Evolutionary conservation across 1,140 invertebrate species (phyloP), one percentile per base, ranked within the genome.

Genomic region (Cyclina sinensis): DNA sequence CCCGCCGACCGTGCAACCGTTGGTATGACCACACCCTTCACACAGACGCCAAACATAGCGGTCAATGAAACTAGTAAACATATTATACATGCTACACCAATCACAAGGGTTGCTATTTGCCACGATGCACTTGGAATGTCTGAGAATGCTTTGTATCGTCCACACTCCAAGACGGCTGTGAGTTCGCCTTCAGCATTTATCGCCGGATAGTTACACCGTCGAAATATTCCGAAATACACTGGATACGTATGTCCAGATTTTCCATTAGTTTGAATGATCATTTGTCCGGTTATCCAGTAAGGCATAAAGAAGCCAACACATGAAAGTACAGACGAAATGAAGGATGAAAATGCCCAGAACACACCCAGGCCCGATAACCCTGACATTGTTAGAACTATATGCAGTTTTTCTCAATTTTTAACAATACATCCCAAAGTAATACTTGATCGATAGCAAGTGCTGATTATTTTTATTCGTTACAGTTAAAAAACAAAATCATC

Each of bases 81-180:
- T 46, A 97, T 94, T n/a, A 96, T 96, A 90, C 96, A 96, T 62
- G 97, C 97, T 7, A 96, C 94, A 9, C 97, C 97, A 62, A 97
- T 96, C 14, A 96, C 95, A 12, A 97, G 94, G 0, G 97, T 97
- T 70, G 96, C 96, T 14, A 97, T 96, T 93, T 97, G 97, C 97
- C 97, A 97, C 95, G 97, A 97, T 1, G 96, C 95, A 91, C 97
- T 97, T 3, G 97, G 97, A 92, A 97, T 97, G 92, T 97, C 97
- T 95, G 95, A 95, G 92, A 97, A 97, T 95, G 96, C 97, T 27
- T 97, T 96, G 94, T 97, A 97, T 70, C 97, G 95, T 18, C 97
- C 97, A 92, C 97, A 97, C 93, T 97, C 97, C 12, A 90, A 62
- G 0, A 94, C 91, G 54, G 94, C 89, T 14, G 81, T 78, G 0